phyloP scores from a whole-genome alignment of 2,888 invertebrate species.

The Drosophila rellima region DNA sequence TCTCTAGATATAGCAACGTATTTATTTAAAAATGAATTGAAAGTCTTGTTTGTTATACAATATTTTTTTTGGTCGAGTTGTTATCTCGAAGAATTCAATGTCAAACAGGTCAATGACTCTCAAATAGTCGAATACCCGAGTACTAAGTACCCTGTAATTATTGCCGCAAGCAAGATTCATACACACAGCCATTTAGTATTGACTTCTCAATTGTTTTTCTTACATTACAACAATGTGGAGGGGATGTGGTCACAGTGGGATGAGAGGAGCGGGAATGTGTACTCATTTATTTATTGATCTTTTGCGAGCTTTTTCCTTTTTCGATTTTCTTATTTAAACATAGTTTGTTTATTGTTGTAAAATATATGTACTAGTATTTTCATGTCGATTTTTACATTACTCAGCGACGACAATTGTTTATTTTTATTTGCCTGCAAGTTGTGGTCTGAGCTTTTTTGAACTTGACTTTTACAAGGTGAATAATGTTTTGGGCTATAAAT shows the following conservation, averaged over 20 bases:
- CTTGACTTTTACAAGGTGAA: constrained; percentile 76
- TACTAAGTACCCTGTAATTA: not conserved
- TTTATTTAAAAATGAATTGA: too few species aligned
- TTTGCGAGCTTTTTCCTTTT: constrained; percentile 36
- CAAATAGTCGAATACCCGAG: not conserved
- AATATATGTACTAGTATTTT: constrained; percentile 67
- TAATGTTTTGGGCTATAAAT: constrained; percentile 48
- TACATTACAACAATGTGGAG: constrained; percentile 1
- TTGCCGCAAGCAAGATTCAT: constrained; percentile 1
- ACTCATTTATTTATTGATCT: constrained; percentile 69
- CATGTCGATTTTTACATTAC: constrained; percentile 62
- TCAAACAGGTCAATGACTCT: not conserved
- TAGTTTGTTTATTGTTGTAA: constrained; percentile 70
- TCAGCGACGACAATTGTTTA: constrained; percentile 55
- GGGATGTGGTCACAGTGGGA: not conserved
- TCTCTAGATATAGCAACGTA: too few species aligned
- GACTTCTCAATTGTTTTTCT: constrained; percentile 16
- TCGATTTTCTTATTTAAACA: constrained; percentile 53
- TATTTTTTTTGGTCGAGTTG: not conserved
- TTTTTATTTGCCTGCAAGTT: constrained; percentile 59
- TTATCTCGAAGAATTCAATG: not conserved
- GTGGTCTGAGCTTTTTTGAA: constrained; percentile 35
- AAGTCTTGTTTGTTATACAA: too few species aligned
- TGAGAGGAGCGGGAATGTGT: not conserved
- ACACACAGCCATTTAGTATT: constrained; percentile 7